These are phyloP conservation scores for Propsilocerus akamusi DNA, from an alignment of 1,140 invertebrate genomes.

Conservation along the genomic window DNA sequence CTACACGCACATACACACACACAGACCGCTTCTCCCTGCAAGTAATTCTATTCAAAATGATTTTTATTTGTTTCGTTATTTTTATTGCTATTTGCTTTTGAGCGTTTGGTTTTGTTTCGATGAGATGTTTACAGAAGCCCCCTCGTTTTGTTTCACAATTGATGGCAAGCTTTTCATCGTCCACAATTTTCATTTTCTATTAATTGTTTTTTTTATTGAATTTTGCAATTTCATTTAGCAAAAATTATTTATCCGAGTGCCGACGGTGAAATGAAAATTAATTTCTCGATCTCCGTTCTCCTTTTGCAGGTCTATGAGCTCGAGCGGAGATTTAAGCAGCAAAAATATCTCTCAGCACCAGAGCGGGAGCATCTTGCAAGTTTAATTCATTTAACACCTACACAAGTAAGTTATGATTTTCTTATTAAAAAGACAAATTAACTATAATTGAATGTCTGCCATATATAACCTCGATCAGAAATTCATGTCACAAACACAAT, in stretches of 20 bases:
- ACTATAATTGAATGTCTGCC: neutral
- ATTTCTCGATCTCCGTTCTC: constrained; percentile 5
- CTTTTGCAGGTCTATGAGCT: constrained; percentile 79
- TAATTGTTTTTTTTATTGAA: neutral
- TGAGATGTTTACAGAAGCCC: neutral
- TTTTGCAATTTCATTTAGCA: neutral
- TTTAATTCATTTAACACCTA: constrained; percentile 83
- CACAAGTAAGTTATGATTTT: constrained; percentile 51
- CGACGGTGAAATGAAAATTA: neutral
- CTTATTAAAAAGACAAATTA: neutral
- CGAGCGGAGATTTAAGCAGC: constrained; percentile 89
- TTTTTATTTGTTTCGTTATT: neutral
- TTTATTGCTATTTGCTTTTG: neutral
- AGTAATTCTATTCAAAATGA: neutral
- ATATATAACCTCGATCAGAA: too few relatives aligned
- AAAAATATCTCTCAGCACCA: constrained; percentile 89
- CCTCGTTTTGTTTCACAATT: neutral
- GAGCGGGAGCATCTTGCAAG: constrained; percentile 91
- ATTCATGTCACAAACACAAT: too few relatives aligned
- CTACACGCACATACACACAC: neutral
- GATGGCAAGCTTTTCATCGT: neutral
- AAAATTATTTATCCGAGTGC: too few relatives aligned
- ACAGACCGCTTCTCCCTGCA: too few relatives aligned
- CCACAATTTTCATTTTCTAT: neutral
- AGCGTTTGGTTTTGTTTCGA: neutral